These are phyloP conservation scores for Calameuta pallipes DNA, from an alignment of 2,888 invertebrate species.

Conservation along the genomic window DNA sequence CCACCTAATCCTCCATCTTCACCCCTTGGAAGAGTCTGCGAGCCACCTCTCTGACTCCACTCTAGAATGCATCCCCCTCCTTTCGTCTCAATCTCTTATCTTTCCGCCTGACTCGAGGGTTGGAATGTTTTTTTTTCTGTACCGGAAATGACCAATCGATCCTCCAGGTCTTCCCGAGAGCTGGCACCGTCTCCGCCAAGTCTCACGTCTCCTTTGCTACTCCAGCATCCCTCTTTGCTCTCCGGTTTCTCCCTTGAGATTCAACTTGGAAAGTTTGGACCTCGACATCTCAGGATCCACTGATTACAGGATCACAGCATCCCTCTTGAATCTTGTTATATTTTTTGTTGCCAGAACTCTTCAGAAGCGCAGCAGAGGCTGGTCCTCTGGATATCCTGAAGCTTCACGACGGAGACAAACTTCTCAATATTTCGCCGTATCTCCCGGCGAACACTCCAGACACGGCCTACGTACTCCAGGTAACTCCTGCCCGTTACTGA, in stretches of 20 bases:
- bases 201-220: background rate
- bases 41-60: background rate
- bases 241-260: background rate
- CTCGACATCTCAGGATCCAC: background rate
- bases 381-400: slow-evolving; percentile 76
- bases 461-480: slow-evolving; percentile 70
- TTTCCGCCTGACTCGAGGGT: background rate
- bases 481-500: slow-evolving; percentile 38
- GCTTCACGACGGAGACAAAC: slow-evolving; percentile 72
- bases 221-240: slow-evolving; percentile 6
- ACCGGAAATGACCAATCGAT: slow-evolving; percentile 1
- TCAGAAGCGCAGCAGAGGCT: slow-evolving; percentile 76
- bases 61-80: background rate
- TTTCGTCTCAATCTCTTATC: background rate
- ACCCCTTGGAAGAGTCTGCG: background rate
- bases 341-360: slow-evolving; percentile 70
- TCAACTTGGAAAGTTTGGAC: background rate
- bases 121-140: background rate
- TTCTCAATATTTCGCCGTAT: slow-evolving; percentile 73
- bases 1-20: background rate
- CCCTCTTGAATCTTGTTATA: background rate
- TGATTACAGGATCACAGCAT: background rate
- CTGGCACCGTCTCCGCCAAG: background rate
- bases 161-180: background rate
- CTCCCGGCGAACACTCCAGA: slow-evolving; percentile 71